Base-by-base conservation (phyloP, 2,113 vertebrate species). In the Stigmatopora argus region DNA sequence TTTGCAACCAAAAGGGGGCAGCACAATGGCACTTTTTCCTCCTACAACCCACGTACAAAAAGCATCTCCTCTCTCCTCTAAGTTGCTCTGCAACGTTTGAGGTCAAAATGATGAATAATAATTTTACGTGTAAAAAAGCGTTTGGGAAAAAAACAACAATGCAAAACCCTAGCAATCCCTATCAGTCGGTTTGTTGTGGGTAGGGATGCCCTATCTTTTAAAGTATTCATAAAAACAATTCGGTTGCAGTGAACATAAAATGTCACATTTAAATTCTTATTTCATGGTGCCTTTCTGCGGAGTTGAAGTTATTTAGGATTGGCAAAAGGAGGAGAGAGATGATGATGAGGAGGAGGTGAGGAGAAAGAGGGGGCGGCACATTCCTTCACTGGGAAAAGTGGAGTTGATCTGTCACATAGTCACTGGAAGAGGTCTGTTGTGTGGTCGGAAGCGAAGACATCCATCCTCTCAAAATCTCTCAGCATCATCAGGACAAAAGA, bases 1-100 rank as follows among this genome's bases (percentile, higher is more conserved):
- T 72, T 38, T 52, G 12, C 19, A 5, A 26, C 86, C 86, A 80
- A 83, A 65, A 77, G 85, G 75, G 78, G 86, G 86, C 85, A 70
- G 78, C 77, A 85, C 45, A 67, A 85, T 12, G 75, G 51, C 76
- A 74, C 64, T 62, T 70, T n/a, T 78, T 49, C 52, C 18, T 11
- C 47, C 44, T 44, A 63, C 26, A 63, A n/a, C 44, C 62, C 17
- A 31, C 47, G 7, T 51, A 12, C 19, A 41, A 10, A 41, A 10
- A 9, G 5, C 38, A 5, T 10, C 49, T 2, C 52, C 3, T 21
- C 0, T 47, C 2, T 23, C 26, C 51, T 46, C 62, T 65, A 35
- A 55, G 51, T 47, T 53, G 53, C 49, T 49, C 41, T 44, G 46
- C 26, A 47, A 19, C 8, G 21, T 48, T 38, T 45, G 52, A 35